Base-by-base conservation (phyloP, 2,113 vertebrate genomes). In the Rhabdomys dilectus region DNA sequence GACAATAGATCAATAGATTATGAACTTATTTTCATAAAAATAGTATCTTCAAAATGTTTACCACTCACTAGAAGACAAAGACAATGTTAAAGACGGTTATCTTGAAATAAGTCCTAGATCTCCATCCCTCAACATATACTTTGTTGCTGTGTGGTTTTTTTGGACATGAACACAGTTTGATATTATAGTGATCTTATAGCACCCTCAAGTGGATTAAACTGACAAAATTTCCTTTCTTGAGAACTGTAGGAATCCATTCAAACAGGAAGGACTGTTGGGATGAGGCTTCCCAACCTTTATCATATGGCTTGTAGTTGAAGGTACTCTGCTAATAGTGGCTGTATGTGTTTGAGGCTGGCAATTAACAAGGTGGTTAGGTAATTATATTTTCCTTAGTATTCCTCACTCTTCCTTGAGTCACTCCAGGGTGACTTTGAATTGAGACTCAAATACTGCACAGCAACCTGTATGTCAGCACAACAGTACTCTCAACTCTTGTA, bases 201-300 rank as follows among this genome's bases (percentile, higher is more conserved):
- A 93, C 98, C 98, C 97, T 97, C 98, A 96, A 92, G 97, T 98
- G 98, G 97, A 93, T 73, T 78, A 87, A 21, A 84, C 39, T 80
- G 75, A 88, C 72, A 88, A 29, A 89, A 66, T 70, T 93, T 89
- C 24, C 39, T 66, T 94, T 84, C 53, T 94, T 92, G 29, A 92
- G 51, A 58, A 68, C 19, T 91, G 8, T 62, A 91, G 26, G 42
- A 84, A 91, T 51, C 36, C 29, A 62, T 93, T 95, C 89, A 92
- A 78, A 80, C 72, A 51, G 51, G 45, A 82, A 91, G 81, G 42
- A 90, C 64, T 94, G 21, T 2, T 77, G 21, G 6, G 17, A 94
- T 56, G 31, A 96, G 88, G 4, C 90, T 31, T 66, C 60, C 19
- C 70, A 88, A 75, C 8, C 12, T 68, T 94, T 88, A 90, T 51